These are phyloP conservation scores for Limnephilus rhombicus DNA, from an alignment of 2,888 invertebrate genomes.

Conservation along the genomic window DNA sequence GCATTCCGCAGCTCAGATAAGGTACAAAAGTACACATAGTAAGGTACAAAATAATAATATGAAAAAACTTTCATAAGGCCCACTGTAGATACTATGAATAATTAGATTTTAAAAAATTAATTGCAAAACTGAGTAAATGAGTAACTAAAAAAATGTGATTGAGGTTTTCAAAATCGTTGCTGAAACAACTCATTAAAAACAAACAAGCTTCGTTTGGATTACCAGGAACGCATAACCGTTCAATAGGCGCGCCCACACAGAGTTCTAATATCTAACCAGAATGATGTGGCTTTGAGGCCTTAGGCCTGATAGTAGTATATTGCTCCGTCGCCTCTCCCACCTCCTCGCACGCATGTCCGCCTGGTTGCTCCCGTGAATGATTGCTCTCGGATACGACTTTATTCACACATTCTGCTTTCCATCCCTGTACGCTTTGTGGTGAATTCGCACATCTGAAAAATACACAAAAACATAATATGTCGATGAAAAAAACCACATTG, in stretches of 20 bases:
- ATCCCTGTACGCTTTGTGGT: slow-evolving; percentile 25
- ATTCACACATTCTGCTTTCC: slow-evolving; percentile 48
- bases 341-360: slow-evolving; percentile 58
- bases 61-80: too few species aligned
- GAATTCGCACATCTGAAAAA: background rate
- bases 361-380: slow-evolving; percentile 58
- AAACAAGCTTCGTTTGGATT: background rate
- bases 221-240: slow-evolving; percentile 26
- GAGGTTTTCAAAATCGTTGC: background rate
- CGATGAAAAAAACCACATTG: background rate
- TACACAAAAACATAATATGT: background rate
- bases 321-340: slow-evolving; percentile 45
- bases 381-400: slow-evolving; percentile 58
- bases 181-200: background rate
- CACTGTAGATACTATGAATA: too few species aligned
- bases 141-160: background rate
- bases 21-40: too few species aligned
- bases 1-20: too few species aligned
- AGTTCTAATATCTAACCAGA: slow-evolving; percentile 27
- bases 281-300: slow-evolving; percentile 41
- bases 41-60: too few species aligned
- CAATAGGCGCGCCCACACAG: background rate
- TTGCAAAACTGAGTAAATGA: too few species aligned
- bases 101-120: too few species aligned
- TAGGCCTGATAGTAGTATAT: slow-evolving; percentile 20